Percentiles rank a stretch among this genome's conserved stretches.
Conservation (phyloP, 2,797 vertebrate species). For the Oreochromis grahami region DNA sequence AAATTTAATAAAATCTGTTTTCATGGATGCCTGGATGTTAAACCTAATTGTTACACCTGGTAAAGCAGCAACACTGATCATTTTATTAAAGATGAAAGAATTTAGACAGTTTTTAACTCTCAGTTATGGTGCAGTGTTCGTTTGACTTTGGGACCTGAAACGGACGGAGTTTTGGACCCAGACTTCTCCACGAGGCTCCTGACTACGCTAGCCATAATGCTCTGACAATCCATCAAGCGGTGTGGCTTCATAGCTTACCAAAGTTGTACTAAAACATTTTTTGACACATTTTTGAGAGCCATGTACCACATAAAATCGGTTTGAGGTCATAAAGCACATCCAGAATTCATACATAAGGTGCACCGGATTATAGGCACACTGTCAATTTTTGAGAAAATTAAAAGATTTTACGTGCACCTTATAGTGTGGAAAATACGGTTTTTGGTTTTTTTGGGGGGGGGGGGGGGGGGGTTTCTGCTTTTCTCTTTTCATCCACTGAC, state of each 20-base stretch:
- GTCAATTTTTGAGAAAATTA: not conserved
- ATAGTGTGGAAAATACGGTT: not conserved
- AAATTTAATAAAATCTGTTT: too few species aligned
- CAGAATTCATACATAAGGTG: not conserved
- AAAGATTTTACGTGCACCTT: not conserved
- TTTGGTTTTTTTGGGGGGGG: too few species aligned
- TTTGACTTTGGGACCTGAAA: not conserved
- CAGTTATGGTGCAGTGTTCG: rapidly evolving
- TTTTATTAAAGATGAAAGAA: not conserved
- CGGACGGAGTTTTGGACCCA: not conserved
- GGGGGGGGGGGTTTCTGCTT: too few species aligned
- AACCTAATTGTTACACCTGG: too few species aligned
- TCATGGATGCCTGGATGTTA: too few species aligned
- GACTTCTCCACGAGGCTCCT: not conserved
- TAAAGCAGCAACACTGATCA: not conserved
- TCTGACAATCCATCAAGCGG: not conserved
- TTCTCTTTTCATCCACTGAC: not conserved
- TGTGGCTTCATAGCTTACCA: not conserved
- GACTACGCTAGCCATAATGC: not conserved
- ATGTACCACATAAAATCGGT: not conserved
- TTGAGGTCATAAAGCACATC: not conserved
- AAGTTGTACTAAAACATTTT: not conserved
- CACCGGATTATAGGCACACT: not conserved
- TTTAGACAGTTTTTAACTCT: not conserved
- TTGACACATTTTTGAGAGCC: not conserved